Conservation (phyloP, 2,797 vertebrate genomes). For the Poliocrania exsul region DNA sequence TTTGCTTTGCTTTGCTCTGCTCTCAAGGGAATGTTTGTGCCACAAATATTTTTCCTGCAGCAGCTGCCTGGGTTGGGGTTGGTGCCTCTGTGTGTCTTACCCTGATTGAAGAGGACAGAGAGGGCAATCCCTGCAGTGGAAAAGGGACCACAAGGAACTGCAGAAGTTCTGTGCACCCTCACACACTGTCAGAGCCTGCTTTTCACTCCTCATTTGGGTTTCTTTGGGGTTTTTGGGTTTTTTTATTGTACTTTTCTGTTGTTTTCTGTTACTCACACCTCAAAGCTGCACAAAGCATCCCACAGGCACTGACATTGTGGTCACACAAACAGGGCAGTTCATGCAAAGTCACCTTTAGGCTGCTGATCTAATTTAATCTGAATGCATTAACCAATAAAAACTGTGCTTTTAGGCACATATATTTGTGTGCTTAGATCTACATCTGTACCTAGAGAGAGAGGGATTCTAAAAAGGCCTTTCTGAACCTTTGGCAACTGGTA, state of each 20-base stretch:
- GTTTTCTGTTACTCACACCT: background rate
- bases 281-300: background rate
- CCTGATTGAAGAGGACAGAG: background rate
- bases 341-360: background rate
- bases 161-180: background rate
- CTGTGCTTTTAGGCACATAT: background rate
- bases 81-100: rapidly evolving
- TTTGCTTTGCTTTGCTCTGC: background rate
- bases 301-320: background rate
- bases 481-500: background rate
- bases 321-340: background rate
- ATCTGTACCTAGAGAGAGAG: rapidly evolving
- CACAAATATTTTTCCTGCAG: background rate
- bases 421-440: background rate
- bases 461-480: background rate
- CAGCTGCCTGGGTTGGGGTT: background rate
- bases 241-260: background rate
- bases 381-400: background rate
- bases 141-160: background rate
- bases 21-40: background rate
- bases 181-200: background rate
- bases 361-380: background rate
- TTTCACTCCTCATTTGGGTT: background rate
- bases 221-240: background rate
- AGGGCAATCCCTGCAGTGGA: background rate